Evolutionary conservation across 2,113 vertebrate genomes (phyloP).

Genomic region (Lophius piscatorius): DNA sequence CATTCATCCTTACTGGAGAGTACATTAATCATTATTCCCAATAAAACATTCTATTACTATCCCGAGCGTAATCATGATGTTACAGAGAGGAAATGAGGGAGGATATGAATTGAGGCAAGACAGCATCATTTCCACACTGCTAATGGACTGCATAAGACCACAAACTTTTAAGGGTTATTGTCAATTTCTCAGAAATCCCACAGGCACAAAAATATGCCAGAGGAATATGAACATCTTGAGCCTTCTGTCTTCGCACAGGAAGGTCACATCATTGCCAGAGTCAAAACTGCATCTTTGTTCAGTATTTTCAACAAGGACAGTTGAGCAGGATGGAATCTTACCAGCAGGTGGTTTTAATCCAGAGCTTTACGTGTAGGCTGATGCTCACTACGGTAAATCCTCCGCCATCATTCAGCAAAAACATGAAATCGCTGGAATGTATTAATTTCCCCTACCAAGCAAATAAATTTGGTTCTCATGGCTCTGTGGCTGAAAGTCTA

Average conservation of each 20-base stretch:
- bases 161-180: no score
- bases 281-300: neutral
- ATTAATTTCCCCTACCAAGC: conserved; percentile 12
- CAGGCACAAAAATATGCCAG: neutral
- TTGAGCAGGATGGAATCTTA: neutral
- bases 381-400: neutral
- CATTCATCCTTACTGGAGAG: conserved; percentile 3
- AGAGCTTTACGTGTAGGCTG: neutral
- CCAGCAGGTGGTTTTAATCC: neutral
- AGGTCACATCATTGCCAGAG: neutral
- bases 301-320: neutral
- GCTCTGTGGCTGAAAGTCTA: conserved; percentile 44
- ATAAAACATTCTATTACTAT: conserved; percentile 12
- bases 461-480: conserved; percentile 22
- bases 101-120: neutral
- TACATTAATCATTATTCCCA: conserved; percentile 14
- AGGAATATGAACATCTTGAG: neutral
- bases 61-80: neutral
- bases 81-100: conserved; percentile 11
- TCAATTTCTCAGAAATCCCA: neutral
- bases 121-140: neutral
- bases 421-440: conserved; percentile 4
- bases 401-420: conserved; percentile 2
- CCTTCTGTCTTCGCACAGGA: neutral
- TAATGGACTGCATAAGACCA: neutral